Evolutionary conservation across 2,797 vertebrate species (phyloP).

Genomic region (Enteromius paludinosus): DNA sequence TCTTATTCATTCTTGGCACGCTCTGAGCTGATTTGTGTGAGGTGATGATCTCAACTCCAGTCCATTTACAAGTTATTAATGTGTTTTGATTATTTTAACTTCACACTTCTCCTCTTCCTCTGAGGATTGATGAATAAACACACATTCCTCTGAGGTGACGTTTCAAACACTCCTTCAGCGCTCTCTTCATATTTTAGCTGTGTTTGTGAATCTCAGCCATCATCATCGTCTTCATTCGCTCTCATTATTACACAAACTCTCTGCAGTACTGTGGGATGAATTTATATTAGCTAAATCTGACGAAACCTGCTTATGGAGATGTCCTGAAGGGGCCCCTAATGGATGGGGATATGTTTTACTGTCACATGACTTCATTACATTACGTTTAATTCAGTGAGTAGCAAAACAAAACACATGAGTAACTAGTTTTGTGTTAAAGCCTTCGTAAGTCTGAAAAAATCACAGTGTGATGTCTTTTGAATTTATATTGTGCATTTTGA

Average conservation of each 20-base stretch:
- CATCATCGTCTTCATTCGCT: neutral
- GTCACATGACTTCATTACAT: neutral
- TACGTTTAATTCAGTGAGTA: too few species aligned
- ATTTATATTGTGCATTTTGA: too few species aligned
- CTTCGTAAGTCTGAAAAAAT: neutral
- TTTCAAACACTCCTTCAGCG: neutral
- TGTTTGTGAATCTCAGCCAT: neutral
- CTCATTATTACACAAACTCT: neutral
- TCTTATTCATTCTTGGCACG: constrained; percentile 4
- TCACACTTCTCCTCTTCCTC: neutral
- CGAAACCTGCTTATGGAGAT: too few species aligned
- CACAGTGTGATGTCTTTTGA: neutral
- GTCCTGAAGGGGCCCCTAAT: neutral
- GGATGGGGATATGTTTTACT: neutral
- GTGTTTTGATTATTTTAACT: neutral
- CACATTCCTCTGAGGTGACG: neutral
- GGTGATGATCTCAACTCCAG: neutral
- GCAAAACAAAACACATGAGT: neutral
- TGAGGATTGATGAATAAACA: neutral
- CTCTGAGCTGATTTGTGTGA: neutral
- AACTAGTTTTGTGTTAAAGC: too few species aligned
- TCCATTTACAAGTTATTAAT: neutral
- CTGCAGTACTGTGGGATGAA: neutral
- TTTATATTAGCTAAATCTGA: neutral
- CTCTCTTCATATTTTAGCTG: neutral